These are phyloP conservation scores for Agrotis ipsilon DNA, from an alignment of 2,888 invertebrate species.

Conservation along the genomic window DNA sequence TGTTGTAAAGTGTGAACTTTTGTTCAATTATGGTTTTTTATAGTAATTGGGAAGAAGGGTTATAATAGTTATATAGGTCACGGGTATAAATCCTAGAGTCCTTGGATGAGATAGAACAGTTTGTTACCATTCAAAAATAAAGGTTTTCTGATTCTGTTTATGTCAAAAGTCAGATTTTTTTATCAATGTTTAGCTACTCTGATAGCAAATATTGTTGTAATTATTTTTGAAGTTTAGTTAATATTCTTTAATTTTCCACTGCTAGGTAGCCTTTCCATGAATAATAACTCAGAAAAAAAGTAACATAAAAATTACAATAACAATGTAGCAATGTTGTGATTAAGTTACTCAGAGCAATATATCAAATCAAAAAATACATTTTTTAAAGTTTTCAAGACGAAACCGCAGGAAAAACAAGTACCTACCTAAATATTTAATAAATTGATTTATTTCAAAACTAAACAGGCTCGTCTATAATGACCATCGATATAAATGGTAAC, in stretches of 20 bases:
- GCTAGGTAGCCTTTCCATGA: too few species aligned
- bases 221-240: too few species aligned
- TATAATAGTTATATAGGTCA: too few species aligned
- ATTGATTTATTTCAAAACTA: conserved; percentile 29
- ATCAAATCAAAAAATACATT: background rate
- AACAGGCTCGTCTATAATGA: conserved; percentile 11
- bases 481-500: conserved; percentile 16
- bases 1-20: conserved; percentile 23
- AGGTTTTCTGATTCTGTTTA: too few species aligned
- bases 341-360: background rate
- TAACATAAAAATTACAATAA: too few species aligned
- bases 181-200: too few species aligned
- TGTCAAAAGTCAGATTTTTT: too few species aligned
- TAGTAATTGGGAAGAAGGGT: background rate
- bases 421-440: background rate
- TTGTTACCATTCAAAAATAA: background rate
- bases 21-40: background rate
- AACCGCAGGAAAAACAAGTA: background rate
- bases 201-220: too few species aligned
- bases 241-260: too few species aligned
- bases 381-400: background rate
- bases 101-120: background rate
- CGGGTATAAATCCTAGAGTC: background rate
- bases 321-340: too few species aligned
- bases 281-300: too few species aligned